Percentiles rank a stretch among this genome's conserved stretches.
Evolutionary conservation across 2,797 vertebrate species (phyloP).

Genomic region (Eulemur rubriventer): DNA sequence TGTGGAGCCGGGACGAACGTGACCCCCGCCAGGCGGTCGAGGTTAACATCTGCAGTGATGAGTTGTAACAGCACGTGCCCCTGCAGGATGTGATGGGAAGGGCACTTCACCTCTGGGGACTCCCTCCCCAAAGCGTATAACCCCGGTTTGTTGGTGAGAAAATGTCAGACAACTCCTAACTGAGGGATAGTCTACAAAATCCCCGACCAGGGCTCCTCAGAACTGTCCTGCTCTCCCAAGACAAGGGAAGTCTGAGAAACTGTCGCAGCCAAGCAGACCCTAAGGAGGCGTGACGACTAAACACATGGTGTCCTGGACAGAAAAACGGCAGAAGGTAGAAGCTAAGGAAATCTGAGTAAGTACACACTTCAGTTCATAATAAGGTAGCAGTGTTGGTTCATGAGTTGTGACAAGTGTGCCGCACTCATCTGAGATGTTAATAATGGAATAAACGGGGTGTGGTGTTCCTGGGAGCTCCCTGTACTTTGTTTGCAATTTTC

Average conservation of each 20-base stretch:
- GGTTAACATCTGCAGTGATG: fast-evolving
- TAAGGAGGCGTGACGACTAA: not conserved
- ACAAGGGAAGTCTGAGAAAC: not conserved
- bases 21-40: not conserved
- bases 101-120: not conserved
- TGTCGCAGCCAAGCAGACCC: too few relatives aligned
- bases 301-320: too few relatives aligned
- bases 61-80: fast-evolving
- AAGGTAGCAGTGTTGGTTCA: not conserved
- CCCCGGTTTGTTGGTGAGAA: not conserved
- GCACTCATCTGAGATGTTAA: not conserved
- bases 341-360: not conserved
- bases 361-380: not conserved
- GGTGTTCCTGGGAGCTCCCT: not conserved
- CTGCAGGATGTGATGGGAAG: not conserved
- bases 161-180: not conserved
- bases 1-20: not conserved
- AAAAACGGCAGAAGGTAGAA: not conserved
- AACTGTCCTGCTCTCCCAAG: not conserved
- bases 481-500: not conserved
- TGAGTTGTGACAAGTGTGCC: not conserved
- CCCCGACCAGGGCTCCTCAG: not conserved
- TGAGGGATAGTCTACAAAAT: not conserved
- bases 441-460: not conserved
- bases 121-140: not conserved